phyloP scores from a whole-genome alignment of 2,113 vertebrate species.

The Silurus asotus region DNA sequence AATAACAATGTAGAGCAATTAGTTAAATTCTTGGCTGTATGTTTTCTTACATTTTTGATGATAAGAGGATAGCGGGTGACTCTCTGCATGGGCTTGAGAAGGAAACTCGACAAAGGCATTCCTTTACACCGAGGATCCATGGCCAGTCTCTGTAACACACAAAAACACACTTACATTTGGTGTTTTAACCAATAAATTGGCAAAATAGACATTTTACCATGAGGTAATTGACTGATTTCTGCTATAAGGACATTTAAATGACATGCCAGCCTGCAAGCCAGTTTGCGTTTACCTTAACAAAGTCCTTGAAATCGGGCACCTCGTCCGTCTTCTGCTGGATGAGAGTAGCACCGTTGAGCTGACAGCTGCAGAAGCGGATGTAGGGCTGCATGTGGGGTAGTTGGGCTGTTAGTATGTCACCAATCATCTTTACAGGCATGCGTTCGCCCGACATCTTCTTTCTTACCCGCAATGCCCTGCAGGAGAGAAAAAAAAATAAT shows the following conservation, averaged over 20 bases:
- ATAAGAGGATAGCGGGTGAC: slow-evolving; percentile 97
- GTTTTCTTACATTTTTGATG: slow-evolving; percentile 90
- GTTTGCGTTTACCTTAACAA: slow-evolving; percentile 81
- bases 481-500: background rate
- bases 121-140: slow-evolving; percentile 98
- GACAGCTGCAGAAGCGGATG: slow-evolving; percentile 97
- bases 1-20: background rate
- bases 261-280: background rate
- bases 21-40: background rate
- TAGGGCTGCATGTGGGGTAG: slow-evolving; percentile 99
- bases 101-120: slow-evolving; percentile 97
- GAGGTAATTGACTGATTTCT: background rate
- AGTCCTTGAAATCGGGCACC: slow-evolving; percentile 94
- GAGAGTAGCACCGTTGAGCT: slow-evolving; percentile 94
- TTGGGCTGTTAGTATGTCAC: slow-evolving; percentile 96
- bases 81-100: slow-evolving; percentile 98
- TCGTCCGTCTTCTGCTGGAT: slow-evolving; percentile 98
- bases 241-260: background rate
- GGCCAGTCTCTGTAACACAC: slow-evolving; percentile 83
- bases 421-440: slow-evolving; percentile 98
- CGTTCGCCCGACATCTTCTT: slow-evolving; percentile 99
- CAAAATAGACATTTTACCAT: background rate
- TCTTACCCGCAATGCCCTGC: slow-evolving; percentile 89
- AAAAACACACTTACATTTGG: background rate
- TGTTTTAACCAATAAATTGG: background rate